Base-by-base conservation (phyloP, 37 sponge, comb jelly and placozoan genomes). In the Cliona cf. orientalis region DNA sequence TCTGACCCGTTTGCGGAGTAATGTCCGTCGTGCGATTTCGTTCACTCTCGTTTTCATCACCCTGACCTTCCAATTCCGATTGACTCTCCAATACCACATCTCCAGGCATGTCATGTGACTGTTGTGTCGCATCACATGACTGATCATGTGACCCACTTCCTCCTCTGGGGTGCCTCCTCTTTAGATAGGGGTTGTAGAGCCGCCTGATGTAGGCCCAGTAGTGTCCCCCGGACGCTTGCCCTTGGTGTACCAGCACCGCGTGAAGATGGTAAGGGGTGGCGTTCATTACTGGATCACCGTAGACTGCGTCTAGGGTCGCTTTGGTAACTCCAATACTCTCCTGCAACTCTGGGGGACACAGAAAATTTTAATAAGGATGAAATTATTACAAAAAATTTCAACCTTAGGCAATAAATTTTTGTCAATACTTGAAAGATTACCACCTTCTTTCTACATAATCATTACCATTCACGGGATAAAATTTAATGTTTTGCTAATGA, bases 211-310 rank as follows among this genome's bases (percentile, higher is more conserved):
- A 92, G 34, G 88, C 85, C 93, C 93, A 92, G 69, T 92, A 92
- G 62, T 92, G 93, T 0, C 93, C 93, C 38, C 79, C 59, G 2
- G 89, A 86, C 23, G 90, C 93, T 53, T 92, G 70, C 21, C 93
- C 93, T 49, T 88, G 87, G 72, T 92, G 93, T 26, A 92, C 93
- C 22, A 87, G 71, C 42, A 92, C 93, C 0, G 93, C 81, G 42
- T 92, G 90, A 2, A 92, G 66, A 40, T 73, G 88, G 60, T 87
- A 91, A 23, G 78, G 55, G 14, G 82, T 81, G 62, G 31, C 23
- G 40, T 81, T 91, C 91, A 91, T 91, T n/a, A 37, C 5, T 21
- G 61, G 57, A 62, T 76, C 82, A 34, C 58, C 31, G 49, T 91
- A 91, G 31, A 91, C 75, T 0, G 77, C 72, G 21, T 66, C 68